Evolutionary conservation across 2,888 invertebrate species (phyloP), one percentile per base, ranked within the genome.

Genomic region (Xestobium rufovillosum): DNA sequence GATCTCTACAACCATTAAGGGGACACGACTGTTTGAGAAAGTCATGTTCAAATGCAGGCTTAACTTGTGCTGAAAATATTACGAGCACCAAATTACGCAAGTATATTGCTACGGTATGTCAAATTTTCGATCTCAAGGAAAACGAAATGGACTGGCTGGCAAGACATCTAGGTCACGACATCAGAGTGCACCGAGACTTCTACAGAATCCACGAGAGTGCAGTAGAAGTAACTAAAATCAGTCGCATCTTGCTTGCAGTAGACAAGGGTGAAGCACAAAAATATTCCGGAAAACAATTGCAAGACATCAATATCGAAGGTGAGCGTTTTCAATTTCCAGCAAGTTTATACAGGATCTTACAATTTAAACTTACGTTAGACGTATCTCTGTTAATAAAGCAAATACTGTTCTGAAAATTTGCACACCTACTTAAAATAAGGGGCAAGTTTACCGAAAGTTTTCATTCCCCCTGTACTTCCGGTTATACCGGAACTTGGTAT

Each of bases 161-260:
- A 2, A 28, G 42, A 17, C 44, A 40, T 38, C 29, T 46, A 16
- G 44, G 46, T 1, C 45, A 46, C 19, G 40, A 44, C 26, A 26
- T 45, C 15, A 28, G 36, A 23, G 41, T 47, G 3, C 46, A 48
- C 23, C 17, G 41, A 9, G 39, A 41, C 10, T 46, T 41, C 36
- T 47, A 47, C 17, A 31, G 46, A 2, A 14, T 47, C 3, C 46
- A 44, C 12, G 42, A 44, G 10, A 40, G 31, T 13, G 38, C 41
- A 6, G 37, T 45, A 6, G 43, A 48, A 26, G 17, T 45, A 27
- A 40, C 38, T 2, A 48, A 45, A 39, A 34, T 48, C 4, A 48
- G 43, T 14, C 31, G 44, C 12, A 14, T 48, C n/a, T 29, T 44
- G 11, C n/a, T 48, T 2, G 34, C 43, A 2, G 30, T 48, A 15